A percentile compares a stretch with the other conserved stretches of the same genome.
phyloP scores from a whole-genome alignment of 2,888 invertebrate genomes.

The Mystacides longicornis region DNA sequence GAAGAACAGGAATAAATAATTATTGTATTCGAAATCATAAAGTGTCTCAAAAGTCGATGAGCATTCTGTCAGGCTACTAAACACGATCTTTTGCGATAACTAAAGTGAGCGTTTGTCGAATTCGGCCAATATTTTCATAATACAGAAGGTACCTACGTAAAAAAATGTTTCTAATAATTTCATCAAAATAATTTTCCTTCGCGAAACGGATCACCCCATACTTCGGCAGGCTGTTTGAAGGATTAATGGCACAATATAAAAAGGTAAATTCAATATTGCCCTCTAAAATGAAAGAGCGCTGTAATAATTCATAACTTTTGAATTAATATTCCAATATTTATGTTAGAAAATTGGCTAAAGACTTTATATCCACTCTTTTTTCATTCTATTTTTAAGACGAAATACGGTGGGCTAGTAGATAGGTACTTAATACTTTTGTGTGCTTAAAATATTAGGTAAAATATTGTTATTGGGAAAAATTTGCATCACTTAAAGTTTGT shows the following conservation, averaged over 20 bases:
- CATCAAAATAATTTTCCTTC: too few species aligned
- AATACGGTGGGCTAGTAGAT: too few species aligned
- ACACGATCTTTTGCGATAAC: too few species aligned
- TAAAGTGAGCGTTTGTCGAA: background rate
- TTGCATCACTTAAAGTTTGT: too few species aligned
- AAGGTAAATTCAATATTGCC: conserved; percentile 2
- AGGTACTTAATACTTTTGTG: too few species aligned
- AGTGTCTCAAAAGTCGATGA: too few species aligned
- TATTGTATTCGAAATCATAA: too few species aligned
- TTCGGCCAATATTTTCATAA: background rate
- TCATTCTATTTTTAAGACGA: too few species aligned
- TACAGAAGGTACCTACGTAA: background rate
- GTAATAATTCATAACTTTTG: conserved; percentile 1
- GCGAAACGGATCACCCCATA: background rate
- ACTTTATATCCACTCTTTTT: background rate
- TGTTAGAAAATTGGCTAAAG: background rate
- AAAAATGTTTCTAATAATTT: background rate
- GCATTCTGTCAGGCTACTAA: too few species aligned
- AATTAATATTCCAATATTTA: conserved; percentile 1
- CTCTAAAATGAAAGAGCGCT: background rate
- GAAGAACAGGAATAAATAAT: too few species aligned
- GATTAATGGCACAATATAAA: background rate
- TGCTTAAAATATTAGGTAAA: too few species aligned
- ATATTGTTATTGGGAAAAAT: too few species aligned
- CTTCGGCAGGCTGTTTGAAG: background rate